Base-by-base conservation (phyloP, 1,140 invertebrate species). In the Papilio aristodemus region DNA sequence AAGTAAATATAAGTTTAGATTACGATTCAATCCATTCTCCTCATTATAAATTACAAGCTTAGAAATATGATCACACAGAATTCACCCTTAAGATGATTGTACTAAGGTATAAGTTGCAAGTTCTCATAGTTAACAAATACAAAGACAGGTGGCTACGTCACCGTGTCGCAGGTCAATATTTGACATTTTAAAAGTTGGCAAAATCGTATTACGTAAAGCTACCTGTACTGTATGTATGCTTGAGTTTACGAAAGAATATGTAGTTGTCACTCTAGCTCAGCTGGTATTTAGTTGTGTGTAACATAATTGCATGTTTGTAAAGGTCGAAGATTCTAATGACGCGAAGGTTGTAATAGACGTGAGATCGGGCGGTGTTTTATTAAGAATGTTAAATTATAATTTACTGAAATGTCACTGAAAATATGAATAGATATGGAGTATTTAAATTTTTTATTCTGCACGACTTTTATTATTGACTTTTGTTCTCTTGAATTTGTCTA, bases 111-210 rank as follows among this genome's bases (percentile, higher is more conserved):
- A 66, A 50, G 46, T 64, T 64, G 32, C 5, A 17, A n/a, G 5
- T 6, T 1, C 9, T 13, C 2, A 9, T 46, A 2, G 5, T 50
- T 22, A 11, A 50, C 19, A 22, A 19, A 68, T 67, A 60, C 17
- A 41, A 76, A 81, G 50, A 81, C 78, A 77, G 73, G 78, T 80
- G 76, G 79, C 71, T 67, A 63, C 19, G 59, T 74, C 69, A 66
- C 57, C 72, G 68, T 76, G 75, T 77, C 80, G 75, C 73, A 70
- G 83, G 81, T 85, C 81, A 85, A 77, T 81, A 80, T 84, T 80
- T 85, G 81, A 78, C 81, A 84, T 85, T 85, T 85, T 71, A 80
- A 69, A 71, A 71, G 76, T 64, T 60, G 67, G 72, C 75, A 76
- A 73, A 77, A 79, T 76, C 73, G 63, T 69, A 78, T 85, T 79